A percentile compares a stretch with the other conserved stretches of the same genome.
These are phyloP conservation scores for Coryphaenoides rupestris DNA, from an alignment of 2,113 vertebrate genomes.

Conservation along the genomic window DNA sequence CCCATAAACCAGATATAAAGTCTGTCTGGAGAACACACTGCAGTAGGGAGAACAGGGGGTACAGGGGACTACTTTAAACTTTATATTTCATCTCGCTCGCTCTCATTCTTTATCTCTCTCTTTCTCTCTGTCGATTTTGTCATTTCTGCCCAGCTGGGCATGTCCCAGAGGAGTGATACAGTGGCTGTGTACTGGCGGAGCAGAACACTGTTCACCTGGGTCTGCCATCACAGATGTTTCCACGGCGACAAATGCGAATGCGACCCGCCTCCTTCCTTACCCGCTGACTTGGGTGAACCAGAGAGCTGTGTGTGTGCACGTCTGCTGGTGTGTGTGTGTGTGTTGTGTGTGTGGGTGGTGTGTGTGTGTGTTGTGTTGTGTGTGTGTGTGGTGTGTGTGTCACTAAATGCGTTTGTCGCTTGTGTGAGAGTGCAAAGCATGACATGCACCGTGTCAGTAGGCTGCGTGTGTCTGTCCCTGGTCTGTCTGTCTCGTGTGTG, in stretches of 20 bases:
- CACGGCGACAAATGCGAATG: constrained; percentile 15
- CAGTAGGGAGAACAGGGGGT: not conserved
- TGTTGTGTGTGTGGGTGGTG: too few relatives aligned
- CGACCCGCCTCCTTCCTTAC: constrained; percentile 23
- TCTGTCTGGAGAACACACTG: not conserved
- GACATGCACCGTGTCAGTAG: too few relatives aligned
- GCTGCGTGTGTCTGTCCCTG: not conserved
- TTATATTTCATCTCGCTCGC: not conserved
- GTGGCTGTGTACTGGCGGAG: too few relatives aligned
- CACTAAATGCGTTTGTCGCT: too few relatives aligned
- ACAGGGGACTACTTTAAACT: not conserved
- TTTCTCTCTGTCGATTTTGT: not conserved
- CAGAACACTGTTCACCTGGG: too few relatives aligned
- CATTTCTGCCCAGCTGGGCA: constrained; percentile 1
- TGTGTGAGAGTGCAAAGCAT: not conserved
- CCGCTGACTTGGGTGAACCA: not conserved
- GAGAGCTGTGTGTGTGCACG: not conserved
- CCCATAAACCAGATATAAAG: constrained; percentile 2
- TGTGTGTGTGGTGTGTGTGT: too few relatives aligned
- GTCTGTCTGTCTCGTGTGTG: too few relatives aligned
- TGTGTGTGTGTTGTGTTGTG: too few relatives aligned
- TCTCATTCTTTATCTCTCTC: not conserved
- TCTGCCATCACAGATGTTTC: constrained; percentile 25
- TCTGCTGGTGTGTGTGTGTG: too few relatives aligned
- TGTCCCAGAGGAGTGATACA: constrained; percentile 10